Evolutionary conservation across 2,797 vertebrate genomes (phyloP), one percentile per base, ranked within the genome.

Genomic region (Diplodus puntazzo): DNA sequence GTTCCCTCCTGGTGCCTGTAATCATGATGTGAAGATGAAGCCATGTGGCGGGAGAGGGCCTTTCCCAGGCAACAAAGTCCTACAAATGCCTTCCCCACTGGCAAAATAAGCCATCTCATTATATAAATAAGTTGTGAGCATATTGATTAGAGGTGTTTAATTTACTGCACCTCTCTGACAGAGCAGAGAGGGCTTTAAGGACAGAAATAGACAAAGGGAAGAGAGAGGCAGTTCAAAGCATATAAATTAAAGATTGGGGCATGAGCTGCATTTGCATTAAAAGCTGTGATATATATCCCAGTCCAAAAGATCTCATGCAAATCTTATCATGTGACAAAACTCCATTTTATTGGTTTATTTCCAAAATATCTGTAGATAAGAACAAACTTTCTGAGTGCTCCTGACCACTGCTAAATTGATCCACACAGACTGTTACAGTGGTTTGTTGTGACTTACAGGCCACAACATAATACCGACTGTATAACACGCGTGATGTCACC

Each of bases 71-170:
- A 63, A 76, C 74, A 81, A 73, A 91, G 89, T 88, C 92, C 91
- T 91, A 86, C 89, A 93, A 87, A 93, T 73, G 91, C 81, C 92
- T 92, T 92, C 88, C 91, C 94, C 91, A 83, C 69, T 10, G 88
- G 92, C 90, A 70, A 81, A 83, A 88, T 61, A 81, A 79, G 90
- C 84, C 81, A 75, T 86, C 86, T 92, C 89, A 93, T 95, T 94
- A 93, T 91, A 91, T 89, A 90, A 93, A 93, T 89, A 92, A 92
- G 85, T 90, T 83, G 87, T 69, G 83, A 88, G 89, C 83, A 83
- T 93, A 94, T 95, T 94, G 93, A 95, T 94, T 93, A 88, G 85
- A 92, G 79, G 69, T 80, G 60, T 91, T 92, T 89, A 86, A 93
- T 93, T 94, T 90, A 88, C 79, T 82, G 87, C 77, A 78, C 79